Evolutionary conservation across 2,888 invertebrate genomes (phyloP), one percentile per base, ranked within the genome.

Genomic region (Dolichomitus sp.): DNA sequence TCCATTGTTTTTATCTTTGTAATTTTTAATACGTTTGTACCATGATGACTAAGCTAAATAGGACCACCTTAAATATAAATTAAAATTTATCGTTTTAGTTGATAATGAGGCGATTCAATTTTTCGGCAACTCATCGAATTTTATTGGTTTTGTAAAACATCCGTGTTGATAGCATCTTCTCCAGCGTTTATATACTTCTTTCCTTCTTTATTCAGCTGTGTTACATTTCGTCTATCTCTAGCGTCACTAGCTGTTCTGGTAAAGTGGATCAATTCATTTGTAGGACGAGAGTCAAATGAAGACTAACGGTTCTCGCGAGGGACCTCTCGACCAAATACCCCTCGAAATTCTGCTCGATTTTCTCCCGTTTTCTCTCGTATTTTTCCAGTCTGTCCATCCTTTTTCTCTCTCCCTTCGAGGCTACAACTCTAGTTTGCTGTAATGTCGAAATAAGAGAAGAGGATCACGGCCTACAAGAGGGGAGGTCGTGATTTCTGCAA

Each of bases 231-330:
- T 69, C 30, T 45, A 14, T 81, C 50, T 42, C 76, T 52, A 75
- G 57, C 66, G 40, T 52, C 37, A 19, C 19, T 40, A 11, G 65
- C 61, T 48, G 54, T 23, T 73, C 59, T 9, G 23, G 72, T 30
- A 72, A 77, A 81, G 73, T 81, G 81, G 69, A 77, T 81, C 73
- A 73, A 81, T 81, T 81, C 68, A 68, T 81, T 73, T 40, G 63
- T 30, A 61, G 42, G 19, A 45, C 57, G 42, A 61, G 74, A 76
- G 74, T 83, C 80, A 85, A 85, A 85, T 80, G 85, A 85, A 85
- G 81, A 85, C 81, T 84, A 85, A 85, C 85, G 85, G 73, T 74
- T 50, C 70, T 68, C 57, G 63, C 80, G 66, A 59, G 57, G 61
- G 61, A 59, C 45, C 50, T 42, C 76, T 72, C 72, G 14, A 61